These are phyloP conservation scores for Neomorphus geoffroyi DNA, from an alignment of 2,797 vertebrate genomes.

Conservation along the genomic window DNA sequence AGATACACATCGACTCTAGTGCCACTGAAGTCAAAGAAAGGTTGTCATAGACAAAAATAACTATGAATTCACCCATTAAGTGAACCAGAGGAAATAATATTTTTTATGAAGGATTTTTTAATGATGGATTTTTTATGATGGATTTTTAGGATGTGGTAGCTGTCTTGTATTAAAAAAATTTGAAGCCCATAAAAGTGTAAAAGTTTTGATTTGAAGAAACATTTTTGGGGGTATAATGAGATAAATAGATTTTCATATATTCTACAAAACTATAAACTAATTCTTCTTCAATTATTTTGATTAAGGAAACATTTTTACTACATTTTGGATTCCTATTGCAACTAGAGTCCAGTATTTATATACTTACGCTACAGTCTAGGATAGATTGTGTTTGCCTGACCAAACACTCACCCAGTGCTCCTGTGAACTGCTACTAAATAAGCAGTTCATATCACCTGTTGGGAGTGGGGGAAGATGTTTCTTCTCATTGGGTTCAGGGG, in stretches of 20 bases:
- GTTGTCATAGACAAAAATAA: not conserved
- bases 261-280: not conserved
- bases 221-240: not conserved
- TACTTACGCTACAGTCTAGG: not conserved
- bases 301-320: not conserved
- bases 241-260: not conserved
- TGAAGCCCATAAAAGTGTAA: not conserved
- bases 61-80: not conserved
- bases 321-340: not conserved
- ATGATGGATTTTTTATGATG: too few relatives aligned
- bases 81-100: not conserved
- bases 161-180: not conserved
- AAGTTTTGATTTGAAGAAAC: not conserved
- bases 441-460: not conserved
- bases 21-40: not conserved
- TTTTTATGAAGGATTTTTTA: not conserved
- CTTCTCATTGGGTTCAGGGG: not conserved
- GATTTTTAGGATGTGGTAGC: not conserved
- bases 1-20: not conserved
- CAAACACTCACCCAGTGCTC: not conserved
- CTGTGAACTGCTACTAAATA: not conserved
- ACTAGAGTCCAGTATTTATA: not conserved
- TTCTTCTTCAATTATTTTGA: not conserved
- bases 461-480: not conserved
- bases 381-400: not conserved